These are phyloP conservation scores for Rhagonycha lutea DNA, from an alignment of 2,888 invertebrate genomes.

Conservation along the genomic window DNA sequence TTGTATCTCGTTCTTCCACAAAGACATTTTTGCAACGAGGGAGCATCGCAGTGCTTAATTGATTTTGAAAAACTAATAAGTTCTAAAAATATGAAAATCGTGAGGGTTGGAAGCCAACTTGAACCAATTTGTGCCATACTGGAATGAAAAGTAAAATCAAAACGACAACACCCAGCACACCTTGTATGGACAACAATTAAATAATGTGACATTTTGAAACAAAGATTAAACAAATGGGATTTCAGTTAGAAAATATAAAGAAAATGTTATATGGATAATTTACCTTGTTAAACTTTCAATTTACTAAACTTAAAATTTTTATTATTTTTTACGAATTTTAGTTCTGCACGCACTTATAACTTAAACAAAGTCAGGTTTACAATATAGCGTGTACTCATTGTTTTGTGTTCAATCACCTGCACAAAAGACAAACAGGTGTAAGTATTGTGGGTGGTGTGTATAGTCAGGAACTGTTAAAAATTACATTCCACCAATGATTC, in stretches of 20 bases:
- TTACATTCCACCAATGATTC: too few relatives aligned
- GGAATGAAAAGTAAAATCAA: not conserved
- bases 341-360: conserved; percentile 18
- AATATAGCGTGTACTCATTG: conserved; percentile 10
- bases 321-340: conserved; percentile 14
- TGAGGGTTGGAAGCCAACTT: not conserved
- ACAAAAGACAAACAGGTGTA: conserved; percentile 13
- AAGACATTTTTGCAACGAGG: conserved; percentile 53
- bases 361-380: conserved; percentile 27
- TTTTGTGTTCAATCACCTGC: not conserved
- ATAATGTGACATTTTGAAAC: not conserved
- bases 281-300: conserved; percentile 5
- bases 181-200: conserved; percentile 9
- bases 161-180: conserved; percentile 8
- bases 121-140: conserved; percentile 5
- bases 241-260: not conserved
- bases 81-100: not conserved
- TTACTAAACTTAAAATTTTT: conserved; percentile 8
- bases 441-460: conserved; percentile 14
- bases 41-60: not conserved
- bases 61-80: conserved; percentile 2
- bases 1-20: conserved; percentile 63
- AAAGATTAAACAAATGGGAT: not conserved
- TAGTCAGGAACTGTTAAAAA: not conserved
- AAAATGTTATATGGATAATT: not conserved